These are phyloP conservation scores for Oncorhynchus clarkii DNA, from an alignment of 2,113 vertebrate genomes.

Conservation along the genomic window DNA sequence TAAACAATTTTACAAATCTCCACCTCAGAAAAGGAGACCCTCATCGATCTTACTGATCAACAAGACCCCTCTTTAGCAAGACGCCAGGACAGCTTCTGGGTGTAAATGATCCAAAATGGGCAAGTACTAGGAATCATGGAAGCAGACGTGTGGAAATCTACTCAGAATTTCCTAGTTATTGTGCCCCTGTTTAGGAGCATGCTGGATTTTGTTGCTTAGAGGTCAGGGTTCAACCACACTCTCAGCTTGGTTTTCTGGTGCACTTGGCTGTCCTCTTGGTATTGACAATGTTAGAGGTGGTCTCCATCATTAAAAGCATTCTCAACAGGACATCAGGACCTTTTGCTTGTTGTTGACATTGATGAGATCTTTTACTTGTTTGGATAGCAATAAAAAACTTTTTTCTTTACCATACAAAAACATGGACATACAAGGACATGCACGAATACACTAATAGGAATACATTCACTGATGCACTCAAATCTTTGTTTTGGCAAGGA, in stretches of 20 bases:
- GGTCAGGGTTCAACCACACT: conserved; percentile 55
- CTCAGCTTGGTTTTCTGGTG: background rate
- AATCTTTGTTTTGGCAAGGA: conserved; percentile 20
- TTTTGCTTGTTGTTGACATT: background rate
- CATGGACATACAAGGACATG: background rate
- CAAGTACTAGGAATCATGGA: conserved; percentile 46
- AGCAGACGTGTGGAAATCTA: conserved; percentile 56
- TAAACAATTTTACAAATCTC: conserved; percentile 67
- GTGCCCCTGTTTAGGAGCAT: conserved; percentile 49
- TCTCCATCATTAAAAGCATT: background rate
- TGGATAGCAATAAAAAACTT: background rate
- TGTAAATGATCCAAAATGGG: conserved; percentile 65
- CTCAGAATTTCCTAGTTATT: conserved; percentile 71
- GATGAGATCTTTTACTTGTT: background rate
- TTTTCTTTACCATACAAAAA: background rate
- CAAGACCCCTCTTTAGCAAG: conserved; percentile 56
- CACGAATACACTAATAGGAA: background rate
- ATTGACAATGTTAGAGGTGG: background rate
- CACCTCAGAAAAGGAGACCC: background rate
- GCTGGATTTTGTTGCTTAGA: conserved; percentile 24
- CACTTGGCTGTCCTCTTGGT: background rate
- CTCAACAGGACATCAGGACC: background rate
- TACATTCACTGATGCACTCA: conserved; percentile 7
- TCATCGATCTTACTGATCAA: conserved; percentile 67
- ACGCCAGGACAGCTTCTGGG: conserved; percentile 62